These are phyloP conservation scores for Cheilosia variabilis DNA, from an alignment of 2,888 invertebrate species.

Conservation along the genomic window DNA sequence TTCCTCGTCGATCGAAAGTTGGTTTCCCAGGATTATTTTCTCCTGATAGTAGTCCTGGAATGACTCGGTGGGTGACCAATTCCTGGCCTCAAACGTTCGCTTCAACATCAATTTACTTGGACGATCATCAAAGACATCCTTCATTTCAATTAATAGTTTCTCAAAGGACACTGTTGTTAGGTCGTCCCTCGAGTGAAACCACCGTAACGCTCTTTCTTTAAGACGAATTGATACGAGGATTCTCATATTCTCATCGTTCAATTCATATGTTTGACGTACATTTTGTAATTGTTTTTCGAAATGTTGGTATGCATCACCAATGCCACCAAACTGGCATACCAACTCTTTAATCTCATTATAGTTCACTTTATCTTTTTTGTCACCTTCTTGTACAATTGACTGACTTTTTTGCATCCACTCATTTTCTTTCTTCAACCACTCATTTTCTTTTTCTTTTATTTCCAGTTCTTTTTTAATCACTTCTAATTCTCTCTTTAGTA, in stretches of 20 bases:
- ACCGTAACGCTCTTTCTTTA: background rate
- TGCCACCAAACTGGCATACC: background rate
- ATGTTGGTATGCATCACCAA: background rate
- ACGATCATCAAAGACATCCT: background rate
- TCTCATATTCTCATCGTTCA: background rate
- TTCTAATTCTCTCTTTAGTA: too few relatives aligned
- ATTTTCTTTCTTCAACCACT: too few relatives aligned
- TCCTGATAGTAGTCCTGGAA: background rate
- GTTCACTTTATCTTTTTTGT: too few relatives aligned
- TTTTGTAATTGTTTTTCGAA: background rate
- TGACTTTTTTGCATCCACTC: too few relatives aligned
- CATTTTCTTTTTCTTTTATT: too few relatives aligned
- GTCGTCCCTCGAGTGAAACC: background rate
- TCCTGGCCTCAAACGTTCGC: background rate
- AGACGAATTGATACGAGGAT: background rate
- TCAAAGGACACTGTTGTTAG: background rate
- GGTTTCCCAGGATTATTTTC: background rate
- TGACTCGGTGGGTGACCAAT: background rate
- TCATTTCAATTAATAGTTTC: background rate
- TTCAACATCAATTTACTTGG: too few relatives aligned
- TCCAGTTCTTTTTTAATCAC: too few relatives aligned
- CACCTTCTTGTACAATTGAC: too few relatives aligned
- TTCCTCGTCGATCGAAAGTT: background rate
- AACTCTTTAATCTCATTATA: too few relatives aligned
- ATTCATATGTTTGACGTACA: background rate